Evolutionary conservation across 2,888 invertebrate species (phyloP), one percentile per base, ranked within the genome.

Genomic region (Drepanosiphum platanoidis): DNA sequence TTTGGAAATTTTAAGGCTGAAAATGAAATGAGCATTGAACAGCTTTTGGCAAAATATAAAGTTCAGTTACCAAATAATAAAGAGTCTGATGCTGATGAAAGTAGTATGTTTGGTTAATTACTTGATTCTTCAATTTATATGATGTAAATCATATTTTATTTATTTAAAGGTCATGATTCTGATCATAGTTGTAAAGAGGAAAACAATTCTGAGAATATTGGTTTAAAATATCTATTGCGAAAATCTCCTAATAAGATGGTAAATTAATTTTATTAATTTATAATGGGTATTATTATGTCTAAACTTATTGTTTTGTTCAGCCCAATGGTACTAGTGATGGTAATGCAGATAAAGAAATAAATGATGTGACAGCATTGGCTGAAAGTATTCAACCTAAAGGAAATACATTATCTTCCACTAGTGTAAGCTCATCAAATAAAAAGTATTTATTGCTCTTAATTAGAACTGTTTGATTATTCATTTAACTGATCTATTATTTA

Each of bases 341-440:
- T 88, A 91, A 92, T 87, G 92, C 93, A 89, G 93, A 93, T 89
- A 93, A 90, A 88, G 92, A 96, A 90, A 95, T 97, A 89, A 95
- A 96, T 90, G 95, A 97, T 91, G 97, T 97, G 80, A 97, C 98
- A 75, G 95, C 95, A 83, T 92, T 97, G 88, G 99, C 99, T 72
- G 96, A 97, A 90, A 95, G 97, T 90, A 95, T 99, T 89, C 98
- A 99, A 90, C 99, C 99, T 3, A 99, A 97, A 90, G 99, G 99
- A 89, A 97, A 97, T 89, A 99, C 99, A 34, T 91, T 99, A 88
- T 96, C 97, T 88, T 97, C 97, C 86, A 97, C 98, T 82, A 94
- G 94, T 90, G 94, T 94, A 89, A 90, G 92, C 90, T 32, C 61
- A 58, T 22, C n/a, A 15, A 8, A n/a, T 74, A 18, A 18, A 15